Percentiles rank a stretch among this genome's conserved stretches.
These are phyloP conservation scores for Tapera naevia DNA, from an alignment of 2,797 vertebrate species.

Conservation along the genomic window DNA sequence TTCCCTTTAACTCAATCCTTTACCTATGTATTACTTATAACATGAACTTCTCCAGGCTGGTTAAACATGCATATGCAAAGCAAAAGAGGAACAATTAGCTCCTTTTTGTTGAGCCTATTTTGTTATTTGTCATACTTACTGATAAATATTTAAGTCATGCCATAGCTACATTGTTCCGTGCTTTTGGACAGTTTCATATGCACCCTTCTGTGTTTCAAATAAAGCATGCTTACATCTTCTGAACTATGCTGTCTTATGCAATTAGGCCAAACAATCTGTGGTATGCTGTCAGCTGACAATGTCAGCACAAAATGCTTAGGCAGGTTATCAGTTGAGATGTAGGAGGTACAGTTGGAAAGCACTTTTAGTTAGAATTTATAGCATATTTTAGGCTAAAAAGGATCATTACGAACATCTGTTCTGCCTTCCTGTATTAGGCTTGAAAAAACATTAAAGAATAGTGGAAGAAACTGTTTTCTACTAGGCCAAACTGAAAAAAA, in stretches of 20 bases:
- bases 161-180: not conserved
- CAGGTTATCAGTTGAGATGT: conserved; percentile 17
- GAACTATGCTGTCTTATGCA: conserved; percentile 5
- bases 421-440: not conserved
- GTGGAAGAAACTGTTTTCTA: not conserved
- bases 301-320: not conserved
- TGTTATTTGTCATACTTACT: not conserved
- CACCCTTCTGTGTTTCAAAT: not conserved
- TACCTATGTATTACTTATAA: not conserved
- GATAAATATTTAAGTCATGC: not conserved
- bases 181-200: not conserved
- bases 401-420: not conserved
- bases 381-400: not conserved
- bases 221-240: conserved; percentile 10
- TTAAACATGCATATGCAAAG: not conserved
- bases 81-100: not conserved
- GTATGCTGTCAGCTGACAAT: conserved; percentile 34
- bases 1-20: not conserved
- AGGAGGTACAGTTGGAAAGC: not conserved
- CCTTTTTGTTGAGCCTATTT: not conserved
- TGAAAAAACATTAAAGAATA: not conserved
- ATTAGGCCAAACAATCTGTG: conserved; percentile 44
- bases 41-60: not conserved
- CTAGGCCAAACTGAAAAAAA: not conserved
- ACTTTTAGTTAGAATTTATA: not conserved